Conservation (phyloP, 1,140 invertebrate genomes). For the Phocides pigmalion region DNA sequence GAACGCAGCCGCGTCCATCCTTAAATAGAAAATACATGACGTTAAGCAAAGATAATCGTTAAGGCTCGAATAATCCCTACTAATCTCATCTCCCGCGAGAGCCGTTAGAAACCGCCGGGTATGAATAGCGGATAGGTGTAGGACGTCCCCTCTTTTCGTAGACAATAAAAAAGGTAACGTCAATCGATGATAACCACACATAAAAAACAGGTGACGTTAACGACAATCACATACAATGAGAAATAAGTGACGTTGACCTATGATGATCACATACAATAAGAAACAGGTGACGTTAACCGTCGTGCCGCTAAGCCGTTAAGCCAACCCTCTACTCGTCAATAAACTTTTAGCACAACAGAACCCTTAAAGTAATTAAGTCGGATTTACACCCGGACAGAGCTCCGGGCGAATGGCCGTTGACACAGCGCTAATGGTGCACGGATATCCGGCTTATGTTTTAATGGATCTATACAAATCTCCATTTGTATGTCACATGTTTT, state of each 20-base stretch:
- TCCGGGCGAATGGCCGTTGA: slow-evolving; percentile 5
- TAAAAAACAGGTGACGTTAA: too few species aligned
- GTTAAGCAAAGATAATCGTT: too few species aligned
- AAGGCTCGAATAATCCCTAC: too few species aligned
- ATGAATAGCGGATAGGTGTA: too few species aligned
- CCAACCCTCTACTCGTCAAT: neutral
- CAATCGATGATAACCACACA: too few species aligned
- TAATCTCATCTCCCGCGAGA: too few species aligned
- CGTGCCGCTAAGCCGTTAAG: neutral
- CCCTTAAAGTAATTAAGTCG: slow-evolving; percentile 8
- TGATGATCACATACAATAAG: neutral
- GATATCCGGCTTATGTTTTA: slow-evolving; percentile 35
- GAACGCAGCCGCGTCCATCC: too few species aligned
- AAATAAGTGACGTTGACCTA: too few species aligned
- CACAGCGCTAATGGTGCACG: slow-evolving; percentile 34
- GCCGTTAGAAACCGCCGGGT: too few species aligned
- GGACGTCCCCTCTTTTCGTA: too few species aligned
- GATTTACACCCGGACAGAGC: slow-evolving; percentile 8
- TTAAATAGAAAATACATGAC: too few species aligned
- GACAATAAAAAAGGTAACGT: too few species aligned
- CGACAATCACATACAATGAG: neutral
- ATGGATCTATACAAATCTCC: neutral
- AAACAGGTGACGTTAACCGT: neutral
- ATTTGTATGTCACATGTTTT: neutral
- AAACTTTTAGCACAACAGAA: neutral